Percentiles rank a stretch among this genome's conserved stretches.
These are phyloP conservation scores for Seira musarum DNA, from an alignment of 2,888 invertebrate genomes.

Conservation along the genomic window DNA sequence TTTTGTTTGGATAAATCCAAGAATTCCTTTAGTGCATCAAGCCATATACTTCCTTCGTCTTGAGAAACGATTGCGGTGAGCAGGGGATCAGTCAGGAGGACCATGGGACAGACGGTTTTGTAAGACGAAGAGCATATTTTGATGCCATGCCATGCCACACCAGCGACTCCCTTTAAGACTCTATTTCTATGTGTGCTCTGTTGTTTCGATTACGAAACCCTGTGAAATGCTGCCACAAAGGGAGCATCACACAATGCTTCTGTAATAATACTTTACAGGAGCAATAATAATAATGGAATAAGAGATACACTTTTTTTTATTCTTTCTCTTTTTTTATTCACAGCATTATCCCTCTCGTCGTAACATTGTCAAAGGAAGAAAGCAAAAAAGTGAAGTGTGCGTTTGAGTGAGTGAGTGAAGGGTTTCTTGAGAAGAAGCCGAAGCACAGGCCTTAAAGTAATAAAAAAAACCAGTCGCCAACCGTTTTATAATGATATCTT, in stretches of 20 bases:
- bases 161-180: background rate
- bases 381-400: slow-evolving; percentile 24
- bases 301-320: slow-evolving; percentile 31
- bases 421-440: slow-evolving; percentile 27
- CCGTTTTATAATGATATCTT: slow-evolving; percentile 62
- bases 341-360: slow-evolving; percentile 2
- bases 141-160: background rate
- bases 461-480: slow-evolving; percentile 62
- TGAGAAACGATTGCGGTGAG: slow-evolving; percentile 2
- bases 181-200: background rate
- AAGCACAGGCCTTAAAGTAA: slow-evolving; percentile 46
- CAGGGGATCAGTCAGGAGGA: background rate
- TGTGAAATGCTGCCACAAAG: slow-evolving; percentile 17
- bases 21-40: background rate
- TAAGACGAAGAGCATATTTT: background rate
- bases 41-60: slow-evolving; percentile 1
- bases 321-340: slow-evolving; percentile 13
- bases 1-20: background rate
- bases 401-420: slow-evolving; percentile 1
- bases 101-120: slow-evolving; percentile 16
- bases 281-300: slow-evolving; percentile 27
- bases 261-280: background rate
- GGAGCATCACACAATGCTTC: slow-evolving; percentile 27
- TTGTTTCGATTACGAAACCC: slow-evolving; percentile 16
- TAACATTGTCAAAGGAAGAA: slow-evolving; percentile 29